Evolutionary conservation across 64 coral and sea anemone species (phyloP), one percentile per base, ranked within the genome.

Genomic region (Acropora tenuis): DNA sequence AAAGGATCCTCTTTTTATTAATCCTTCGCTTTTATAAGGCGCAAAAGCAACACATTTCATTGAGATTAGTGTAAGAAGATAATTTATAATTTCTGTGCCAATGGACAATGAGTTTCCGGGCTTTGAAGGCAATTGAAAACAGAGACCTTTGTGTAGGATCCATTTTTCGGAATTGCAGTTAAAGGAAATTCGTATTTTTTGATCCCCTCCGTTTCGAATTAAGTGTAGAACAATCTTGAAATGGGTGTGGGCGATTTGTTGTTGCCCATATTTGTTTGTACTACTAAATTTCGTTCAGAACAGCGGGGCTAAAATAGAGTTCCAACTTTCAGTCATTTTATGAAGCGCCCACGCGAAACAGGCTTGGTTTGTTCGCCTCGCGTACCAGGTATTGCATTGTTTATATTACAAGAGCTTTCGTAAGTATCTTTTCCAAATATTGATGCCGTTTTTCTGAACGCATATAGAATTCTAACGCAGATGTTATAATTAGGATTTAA

Each of bases 361-460:
- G 8, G 1, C 6, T n/a, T 74, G n/a, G 41, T 76, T 76, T 3
- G 9, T 76, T 45, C 42, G 7, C 43, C 20, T 74, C 5, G 16
- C 9, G 13, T 78, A 48, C 5, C 12, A 2, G 48, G 13, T 78
- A 48, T 78, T 78, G 75, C 17, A 7, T 10, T 85, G 82, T 85
- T 85, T 85, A 15, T 43, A 30, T 85, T 9, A 71, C 44, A 85
- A 85, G 82, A 72, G 82, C 44, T 85, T 20, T 71, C 63, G 69
- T 85, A 71, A 85, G 68, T 71, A 10, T 65, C 16, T 49, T 85
- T 16, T 47, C 68, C 19, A 71, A 71, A 71, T 85, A 85, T 85
- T 85, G 65, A 19, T 85, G 61, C 50, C 0, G 17, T 59, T 43
- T 11, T 43, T 3, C 8, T 42, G 53, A 59, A 40, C 78, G 5